Evolutionary conservation across 1,140 invertebrate genomes (phyloP), one percentile per base, ranked within the genome.

Genomic region (Streblospio benedicti): DNA sequence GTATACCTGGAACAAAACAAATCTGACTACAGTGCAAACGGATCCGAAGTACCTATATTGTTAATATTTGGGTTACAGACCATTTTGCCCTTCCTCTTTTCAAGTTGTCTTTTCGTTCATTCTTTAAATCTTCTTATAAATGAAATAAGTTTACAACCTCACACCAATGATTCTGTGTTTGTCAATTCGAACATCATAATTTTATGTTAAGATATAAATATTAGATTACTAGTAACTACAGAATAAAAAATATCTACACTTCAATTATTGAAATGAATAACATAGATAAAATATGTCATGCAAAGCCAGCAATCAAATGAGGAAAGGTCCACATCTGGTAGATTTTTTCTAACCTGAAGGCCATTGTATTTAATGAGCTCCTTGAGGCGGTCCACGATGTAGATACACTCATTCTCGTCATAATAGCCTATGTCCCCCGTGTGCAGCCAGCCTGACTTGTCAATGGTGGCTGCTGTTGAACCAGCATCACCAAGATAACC

Each of bases 371-470:
- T 93, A 57, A 93, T 92, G 6, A 73, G 68, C 44, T 73, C 71
- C 49, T 73, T 73, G 27, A 74, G 67, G 60, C 70, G 54, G 50
- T 72, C 71, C 32, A 69, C 43, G 2, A 73, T 61, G 57, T 65
- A 69, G 31, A 74, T 63, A 54, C 64, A 66, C 2, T 70, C 70
- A 25, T 65, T 51, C 53, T 73, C 69, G 43, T 72, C 70, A 44
- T 72, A 72, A 33, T 67, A 71, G 3, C 60, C 70, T 25, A 68
- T 64, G 45, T 72, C 70, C 32, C 93, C 93, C 9, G 93, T 95
- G 75, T 95, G 92, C 73, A 96, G 88, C 92, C 92, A 96, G n/a
- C 92, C 92, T 67, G 88, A 84, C 74, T 96, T 92, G 74, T 96
- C 93, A 25, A 96, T 84, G 27, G 87, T 86, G 71, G 92, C 86